A percentile compares a stretch with the other conserved stretches of the same genome.
Conservation (phyloP, 2,888 invertebrate genomes). For the Metallyticus violacea region DNA sequence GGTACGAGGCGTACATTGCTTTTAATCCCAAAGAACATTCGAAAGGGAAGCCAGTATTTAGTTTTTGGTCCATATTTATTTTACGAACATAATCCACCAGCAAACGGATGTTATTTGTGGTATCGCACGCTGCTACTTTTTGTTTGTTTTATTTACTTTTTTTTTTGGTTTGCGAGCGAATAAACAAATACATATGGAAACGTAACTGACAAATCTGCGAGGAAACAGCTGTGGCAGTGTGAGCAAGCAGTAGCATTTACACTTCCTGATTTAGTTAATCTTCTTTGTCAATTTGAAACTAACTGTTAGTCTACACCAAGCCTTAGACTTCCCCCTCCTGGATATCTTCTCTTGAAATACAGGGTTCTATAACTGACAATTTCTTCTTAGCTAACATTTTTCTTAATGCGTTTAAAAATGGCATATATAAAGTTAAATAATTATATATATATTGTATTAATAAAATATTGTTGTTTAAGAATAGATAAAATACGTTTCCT, state of each 20-base stretch:
- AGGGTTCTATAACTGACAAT: neutral
- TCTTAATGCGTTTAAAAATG: too few species aligned
- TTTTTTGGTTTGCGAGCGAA: too few species aligned
- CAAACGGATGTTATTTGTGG: neutral
- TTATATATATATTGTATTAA: too few species aligned
- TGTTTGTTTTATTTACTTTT: neutral
- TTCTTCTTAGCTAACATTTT: neutral
- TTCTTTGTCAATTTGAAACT: neutral
- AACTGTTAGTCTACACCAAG: too few species aligned
- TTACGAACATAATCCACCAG: neutral
- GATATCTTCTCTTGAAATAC: neutral
- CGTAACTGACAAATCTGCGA: neutral
- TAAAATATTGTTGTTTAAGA: too few species aligned
- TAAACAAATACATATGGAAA: neutral
- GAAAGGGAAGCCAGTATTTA: neutral
- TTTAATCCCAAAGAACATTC: neutral
- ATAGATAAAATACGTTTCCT: too few species aligned
- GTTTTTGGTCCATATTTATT: neutral
- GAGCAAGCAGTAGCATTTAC: neutral
- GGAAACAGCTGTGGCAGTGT: neutral
- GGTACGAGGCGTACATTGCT: neutral
- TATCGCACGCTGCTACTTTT: neutral
- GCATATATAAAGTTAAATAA: too few species aligned
- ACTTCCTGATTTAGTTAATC: neutral
- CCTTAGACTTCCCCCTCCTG: too few species aligned